These are phyloP conservation scores for Podarcis raffonei DNA, from an alignment of 2,113 vertebrate genomes.

Conservation along the genomic window DNA sequence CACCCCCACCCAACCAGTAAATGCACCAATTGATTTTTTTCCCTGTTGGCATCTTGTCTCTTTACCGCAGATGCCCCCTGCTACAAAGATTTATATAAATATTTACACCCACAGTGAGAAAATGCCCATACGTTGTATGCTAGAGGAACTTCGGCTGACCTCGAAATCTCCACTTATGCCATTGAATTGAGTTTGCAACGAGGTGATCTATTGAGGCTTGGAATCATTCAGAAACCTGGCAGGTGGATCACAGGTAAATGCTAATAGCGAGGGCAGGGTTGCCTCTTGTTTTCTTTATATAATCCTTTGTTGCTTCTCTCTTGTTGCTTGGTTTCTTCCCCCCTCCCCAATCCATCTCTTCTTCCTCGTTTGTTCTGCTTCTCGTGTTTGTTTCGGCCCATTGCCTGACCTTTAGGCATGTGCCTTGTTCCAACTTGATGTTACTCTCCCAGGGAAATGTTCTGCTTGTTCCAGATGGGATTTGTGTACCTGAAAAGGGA, in stretches of 20 bases:
- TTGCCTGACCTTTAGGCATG: constrained; percentile 33
- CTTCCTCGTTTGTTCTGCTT: constrained; percentile 61
- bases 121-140: background rate
- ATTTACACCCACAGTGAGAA: background rate
- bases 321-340: constrained; percentile 53
- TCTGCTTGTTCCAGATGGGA: background rate
- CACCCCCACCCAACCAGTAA: background rate
- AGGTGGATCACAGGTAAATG: constrained; percentile 56
- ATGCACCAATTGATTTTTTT: constrained; percentile 28
- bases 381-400: constrained; percentile 52
- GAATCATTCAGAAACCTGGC: constrained; percentile 27
- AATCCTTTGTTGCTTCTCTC: constrained; percentile 58
- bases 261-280: constrained; percentile 24
- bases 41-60: constrained; percentile 8
- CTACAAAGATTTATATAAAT: background rate
- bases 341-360: constrained; percentile 7
- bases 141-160: background rate
- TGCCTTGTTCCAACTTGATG: constrained; percentile 43
- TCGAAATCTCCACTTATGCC: background rate
- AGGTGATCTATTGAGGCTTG: constrained; percentile 14
- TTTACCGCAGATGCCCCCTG: background rate
- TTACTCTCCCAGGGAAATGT: constrained; percentile 16
- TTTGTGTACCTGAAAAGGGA: constrained; percentile 16
- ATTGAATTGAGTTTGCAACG: background rate
- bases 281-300: constrained; percentile 44